A percentile compares a stretch with the other conserved stretches of the same genome.
Conservation (phyloP, 2,888 invertebrate species). For the Hemicrepidius hirtus region DNA sequence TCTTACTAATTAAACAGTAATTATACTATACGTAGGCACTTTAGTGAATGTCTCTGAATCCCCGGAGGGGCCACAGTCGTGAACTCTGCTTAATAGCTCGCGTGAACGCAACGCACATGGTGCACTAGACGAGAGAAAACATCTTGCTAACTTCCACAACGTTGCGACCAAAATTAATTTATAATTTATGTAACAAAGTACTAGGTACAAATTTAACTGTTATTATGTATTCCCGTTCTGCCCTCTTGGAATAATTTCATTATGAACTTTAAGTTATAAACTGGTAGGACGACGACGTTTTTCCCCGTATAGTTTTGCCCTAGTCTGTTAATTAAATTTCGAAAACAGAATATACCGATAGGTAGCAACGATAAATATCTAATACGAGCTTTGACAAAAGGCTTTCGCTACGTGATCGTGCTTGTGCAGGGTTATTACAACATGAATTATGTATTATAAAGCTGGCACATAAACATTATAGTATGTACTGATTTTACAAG, state of each 20-base stretch:
- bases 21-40: conserved; percentile 43
- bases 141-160: conserved; percentile 26
- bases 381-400: conserved; percentile 44
- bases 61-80: conserved; percentile 41
- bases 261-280: not conserved
- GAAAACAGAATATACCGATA: conserved; percentile 34
- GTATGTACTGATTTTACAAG: conserved; percentile 32
- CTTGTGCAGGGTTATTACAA: conserved; percentile 53
- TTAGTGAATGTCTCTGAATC: conserved; percentile 47
- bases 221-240: conserved; percentile 13
- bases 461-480: conserved; percentile 29
- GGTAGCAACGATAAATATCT: conserved; percentile 45
- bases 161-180: conserved; percentile 38
- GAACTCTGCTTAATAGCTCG: conserved; percentile 48
- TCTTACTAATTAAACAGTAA: conserved; percentile 47
- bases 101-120: conserved; percentile 42
- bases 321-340: conserved; percentile 40
- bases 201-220: conserved; percentile 31
- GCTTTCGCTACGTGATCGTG: conserved; percentile 49
- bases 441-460: conserved; percentile 56
- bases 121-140: conserved; percentile 33
- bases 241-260: conserved; percentile 19
- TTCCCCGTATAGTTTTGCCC: conserved; percentile 1
- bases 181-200: conserved; percentile 39
- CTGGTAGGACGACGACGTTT: not conserved